These are phyloP conservation scores for Epizoanthus ramosus DNA, from an alignment of 92 coral and sea anemone genomes.

Conservation along the genomic window DNA sequence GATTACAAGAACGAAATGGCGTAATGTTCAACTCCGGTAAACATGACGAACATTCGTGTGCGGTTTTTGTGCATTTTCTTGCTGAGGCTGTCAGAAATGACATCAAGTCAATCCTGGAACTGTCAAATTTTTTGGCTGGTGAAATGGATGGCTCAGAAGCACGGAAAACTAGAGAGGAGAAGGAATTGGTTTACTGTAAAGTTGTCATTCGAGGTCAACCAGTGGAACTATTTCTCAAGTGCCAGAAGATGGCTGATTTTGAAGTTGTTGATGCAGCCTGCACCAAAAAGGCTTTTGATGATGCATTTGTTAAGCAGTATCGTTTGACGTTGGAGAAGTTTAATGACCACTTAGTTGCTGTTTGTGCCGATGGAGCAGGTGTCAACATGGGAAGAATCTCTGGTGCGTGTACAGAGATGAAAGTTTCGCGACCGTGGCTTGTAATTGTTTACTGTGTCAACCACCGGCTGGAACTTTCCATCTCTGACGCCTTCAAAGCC, in stretches of 20 bases:
- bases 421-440: slow-evolving; percentile 41
- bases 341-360: slow-evolving; percentile 41
- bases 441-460: slow-evolving; percentile 42
- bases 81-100: slow-evolving; percentile 50
- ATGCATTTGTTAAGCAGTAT: slow-evolving; percentile 47
- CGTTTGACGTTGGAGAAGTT: slow-evolving; percentile 37
- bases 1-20: slow-evolving; percentile 42
- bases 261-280: slow-evolving; percentile 52
- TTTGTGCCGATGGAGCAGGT: slow-evolving; percentile 59
- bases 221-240: slow-evolving; percentile 36
- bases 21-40: slow-evolving; percentile 42
- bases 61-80: slow-evolving; percentile 52
- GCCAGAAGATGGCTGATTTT: slow-evolving; percentile 52
- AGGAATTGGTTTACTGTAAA: slow-evolving; percentile 46
- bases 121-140: slow-evolving; percentile 42
- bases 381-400: slow-evolving; percentile 51
- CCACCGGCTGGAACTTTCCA: slow-evolving; percentile 15
- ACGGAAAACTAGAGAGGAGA: slow-evolving; percentile 32
- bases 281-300: slow-evolving; percentile 42
- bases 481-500: slow-evolving; percentile 3
- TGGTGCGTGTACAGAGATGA: slow-evolving; percentile 46
- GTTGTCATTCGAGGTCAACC: slow-evolving; percentile 49
- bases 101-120: slow-evolving; percentile 47
- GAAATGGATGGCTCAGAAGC: slow-evolving; percentile 45
- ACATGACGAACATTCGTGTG: slow-evolving; percentile 53